These are phyloP conservation scores for Sparidentex hasta DNA, from an alignment of 2,797 vertebrate genomes.

Conservation along the genomic window DNA sequence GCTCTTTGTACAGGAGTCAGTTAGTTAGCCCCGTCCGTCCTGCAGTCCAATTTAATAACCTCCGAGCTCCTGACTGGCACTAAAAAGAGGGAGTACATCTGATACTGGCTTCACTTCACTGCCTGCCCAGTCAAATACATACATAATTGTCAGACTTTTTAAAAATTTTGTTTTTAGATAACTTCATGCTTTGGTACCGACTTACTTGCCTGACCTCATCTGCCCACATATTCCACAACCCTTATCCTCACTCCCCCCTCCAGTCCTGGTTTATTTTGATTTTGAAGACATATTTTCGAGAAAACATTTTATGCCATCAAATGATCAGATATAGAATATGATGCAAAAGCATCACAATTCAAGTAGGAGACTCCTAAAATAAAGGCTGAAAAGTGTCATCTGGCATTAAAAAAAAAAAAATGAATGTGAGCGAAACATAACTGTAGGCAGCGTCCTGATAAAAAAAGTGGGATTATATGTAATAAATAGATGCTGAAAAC, in stretches of 20 bases:
- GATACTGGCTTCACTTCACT: not conserved
- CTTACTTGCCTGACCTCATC: not conserved
- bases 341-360: not conserved
- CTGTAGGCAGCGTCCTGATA: not conserved
- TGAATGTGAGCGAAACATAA: not conserved
- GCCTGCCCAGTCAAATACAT: not conserved
- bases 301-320: not conserved
- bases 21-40: not conserved
- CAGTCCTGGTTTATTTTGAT: not conserved
- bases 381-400: not conserved
- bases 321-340: not conserved
- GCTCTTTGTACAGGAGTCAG: not conserved
- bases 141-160: not conserved
- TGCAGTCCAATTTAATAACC: constrained; percentile 20
- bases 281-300: not conserved
- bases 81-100: constrained; percentile 1
- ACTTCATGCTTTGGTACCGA: not conserved
- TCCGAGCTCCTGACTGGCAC: constrained; percentile 2
- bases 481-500: not conserved
- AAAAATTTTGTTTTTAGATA: not conserved
- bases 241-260: not conserved
- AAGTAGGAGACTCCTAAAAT: not conserved
- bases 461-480: not conserved
- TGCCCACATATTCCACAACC: not conserved
- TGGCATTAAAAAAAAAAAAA: not conserved